Conservation (phyloP, 2,797 vertebrate species). For the Taenioides sp. region DNA sequence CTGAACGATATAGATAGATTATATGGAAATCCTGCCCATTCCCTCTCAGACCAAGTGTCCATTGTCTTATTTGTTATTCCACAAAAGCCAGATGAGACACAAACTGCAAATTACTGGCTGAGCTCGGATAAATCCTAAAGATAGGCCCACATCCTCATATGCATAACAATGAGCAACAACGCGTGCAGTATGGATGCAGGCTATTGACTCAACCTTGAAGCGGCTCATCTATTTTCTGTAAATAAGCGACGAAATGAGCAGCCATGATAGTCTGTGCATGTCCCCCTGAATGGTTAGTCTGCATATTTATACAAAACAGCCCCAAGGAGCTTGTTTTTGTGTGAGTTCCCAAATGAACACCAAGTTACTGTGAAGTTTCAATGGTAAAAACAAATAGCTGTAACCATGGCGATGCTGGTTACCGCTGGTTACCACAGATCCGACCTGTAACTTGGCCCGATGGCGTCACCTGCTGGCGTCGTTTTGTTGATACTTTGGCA, state of each 20-base stretch:
- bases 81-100: constrained; percentile 28
- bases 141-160: constrained; percentile 25
- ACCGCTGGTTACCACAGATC: no score
- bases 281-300: constrained; percentile 22
- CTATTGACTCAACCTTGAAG: constrained; percentile 41
- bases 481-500: no score
- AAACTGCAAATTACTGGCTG: constrained; percentile 30
- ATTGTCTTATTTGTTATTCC: constrained; percentile 24
- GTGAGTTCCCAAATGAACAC: constrained; percentile 24
- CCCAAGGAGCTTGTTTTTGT: constrained; percentile 14
- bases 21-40: neutral
- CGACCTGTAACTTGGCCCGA: no score
- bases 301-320: constrained; percentile 19
- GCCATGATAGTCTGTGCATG: constrained; percentile 17
- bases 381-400: constrained; percentile 30
- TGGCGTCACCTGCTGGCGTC: no score
- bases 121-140: constrained; percentile 32
- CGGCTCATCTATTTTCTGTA: constrained; percentile 18
- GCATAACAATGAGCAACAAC: constrained; percentile 40
- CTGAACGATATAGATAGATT: neutral
- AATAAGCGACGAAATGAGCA: constrained; percentile 13
- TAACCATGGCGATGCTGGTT: constrained; percentile 31
- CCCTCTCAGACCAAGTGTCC: neutral
- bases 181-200: constrained; percentile 1
- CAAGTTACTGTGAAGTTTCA: constrained; percentile 32